These are phyloP conservation scores for Nesidiocoris tenuis DNA, from an alignment of 2,888 invertebrate species.

Conservation along the genomic window DNA sequence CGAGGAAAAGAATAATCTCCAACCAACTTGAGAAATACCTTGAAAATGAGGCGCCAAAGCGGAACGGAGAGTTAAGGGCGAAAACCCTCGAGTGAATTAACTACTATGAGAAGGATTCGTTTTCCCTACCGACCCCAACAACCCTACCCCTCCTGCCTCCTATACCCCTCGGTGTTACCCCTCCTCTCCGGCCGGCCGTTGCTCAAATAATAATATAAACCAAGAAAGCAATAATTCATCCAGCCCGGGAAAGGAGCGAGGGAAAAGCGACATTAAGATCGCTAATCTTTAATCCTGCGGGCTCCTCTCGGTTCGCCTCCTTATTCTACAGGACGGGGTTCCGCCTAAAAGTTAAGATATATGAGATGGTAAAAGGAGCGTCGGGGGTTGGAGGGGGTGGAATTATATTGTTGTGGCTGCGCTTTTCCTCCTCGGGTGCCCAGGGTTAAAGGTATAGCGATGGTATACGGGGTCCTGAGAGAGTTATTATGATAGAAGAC, in stretches of 20 bases:
- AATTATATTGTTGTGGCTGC: conserved; percentile 51
- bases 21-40: neutral
- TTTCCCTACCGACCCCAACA: conserved; percentile 1
- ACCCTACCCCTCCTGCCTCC: conserved; percentile 14
- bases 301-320: conserved; percentile 43
- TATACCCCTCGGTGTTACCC: no score
- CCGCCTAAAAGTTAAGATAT: conserved; percentile 53
- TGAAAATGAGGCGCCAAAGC: neutral
- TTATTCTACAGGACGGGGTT: conserved; percentile 31
- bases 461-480: conserved; percentile 38
- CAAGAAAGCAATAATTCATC: conserved; percentile 53
- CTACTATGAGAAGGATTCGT: conserved; percentile 39
- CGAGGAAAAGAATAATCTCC: neutral
- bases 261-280: conserved; percentile 52
- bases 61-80: conserved; percentile 19
- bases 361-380: conserved; percentile 39
- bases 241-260: conserved; percentile 38
- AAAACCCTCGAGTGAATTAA: conserved; percentile 34
- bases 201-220: conserved; percentile 52
- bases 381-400: conserved; percentile 47
- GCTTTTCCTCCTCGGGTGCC: conserved; percentile 13
- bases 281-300: conserved; percentile 53
- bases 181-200: neutral
- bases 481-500: conserved; percentile 53
- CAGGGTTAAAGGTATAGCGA: neutral